Evolutionary conservation across 2,888 invertebrate species (phyloP), one percentile per base, ranked within the genome.

Genomic region (Chloroclystis v-ata): DNA sequence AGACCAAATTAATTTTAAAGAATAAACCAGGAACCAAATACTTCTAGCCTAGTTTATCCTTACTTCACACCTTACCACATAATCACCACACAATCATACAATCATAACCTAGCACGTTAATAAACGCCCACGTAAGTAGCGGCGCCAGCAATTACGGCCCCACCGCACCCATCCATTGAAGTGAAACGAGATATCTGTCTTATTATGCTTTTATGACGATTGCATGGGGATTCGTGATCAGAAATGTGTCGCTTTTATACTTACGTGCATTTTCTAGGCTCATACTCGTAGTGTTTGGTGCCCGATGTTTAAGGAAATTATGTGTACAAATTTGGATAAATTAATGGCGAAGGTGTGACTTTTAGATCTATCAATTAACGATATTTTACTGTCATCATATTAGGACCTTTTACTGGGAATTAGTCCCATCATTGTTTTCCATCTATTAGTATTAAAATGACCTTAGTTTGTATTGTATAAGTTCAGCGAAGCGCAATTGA

Each of bases 71-170:
- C 20, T 4, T 5, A 20, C n/a, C 6, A 14, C 32, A 33, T 33
- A 33, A 13, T 33, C 16, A 16, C 14, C 10, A 16, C 9, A n/a
- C 14, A 20, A 20, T 20, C 20, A 20, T 5, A 16, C 6, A 2
- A 33, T 5, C n/a, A 16, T 33, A 13, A 33, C n/a, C 32, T 33
- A 32, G 29, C 25, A 44, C 24, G 28, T 39, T 33, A 47, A 47
- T 47, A 47, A 43, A 47, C 47, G 33, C 42, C 42, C 33, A 38
- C 37, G 16, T 43, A 43, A 38, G 33, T 24, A 38, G 43, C 38
- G 43, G 47, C 47, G 47, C 47, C 47, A 32, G 32, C 47, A 47
- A 47, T 47, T 43, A 48, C 29, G 29, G 9, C 43, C 43, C 47
- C 43, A 28, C 28, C 38, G 38, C 43, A 33, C 43, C 47, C 47